phyloP scores from a whole-genome alignment of 2,797 vertebrate species.

The Phalloptychus januarius region DNA sequence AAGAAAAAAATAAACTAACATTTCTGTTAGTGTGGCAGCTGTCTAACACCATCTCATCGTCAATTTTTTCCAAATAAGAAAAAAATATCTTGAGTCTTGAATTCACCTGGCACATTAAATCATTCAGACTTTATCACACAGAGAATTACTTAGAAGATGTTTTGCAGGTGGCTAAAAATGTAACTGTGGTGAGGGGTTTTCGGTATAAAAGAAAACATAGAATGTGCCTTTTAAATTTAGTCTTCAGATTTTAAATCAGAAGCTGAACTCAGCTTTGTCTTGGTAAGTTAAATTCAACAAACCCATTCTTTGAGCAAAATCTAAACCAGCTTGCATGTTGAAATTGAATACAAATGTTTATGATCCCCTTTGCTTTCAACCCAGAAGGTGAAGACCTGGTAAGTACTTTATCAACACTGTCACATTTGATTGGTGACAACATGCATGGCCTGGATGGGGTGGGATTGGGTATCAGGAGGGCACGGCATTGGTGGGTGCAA shows the following conservation, averaged over 20 bases:
- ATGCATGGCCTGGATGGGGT: slow-evolving; percentile 47
- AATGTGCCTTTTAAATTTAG: background rate
- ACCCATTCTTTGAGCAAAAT: slow-evolving; percentile 1
- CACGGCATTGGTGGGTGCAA: slow-evolving; percentile 29
- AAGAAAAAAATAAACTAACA: slow-evolving; percentile 10
- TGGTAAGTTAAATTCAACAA: background rate
- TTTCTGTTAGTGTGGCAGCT: slow-evolving; percentile 33
- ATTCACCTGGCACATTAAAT: slow-evolving; percentile 24
- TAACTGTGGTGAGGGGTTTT: background rate
- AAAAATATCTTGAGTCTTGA: background rate
- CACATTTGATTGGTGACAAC: slow-evolving; percentile 55
- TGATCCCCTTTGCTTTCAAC: slow-evolving; percentile 23
- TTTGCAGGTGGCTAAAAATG: background rate
- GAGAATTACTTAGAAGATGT: slow-evolving; percentile 8
- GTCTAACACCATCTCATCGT: slow-evolving; percentile 36
- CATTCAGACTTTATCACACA: slow-evolving; percentile 17
- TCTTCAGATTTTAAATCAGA: background rate
- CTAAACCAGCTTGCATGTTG: slow-evolving; percentile 12
- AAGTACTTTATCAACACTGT: slow-evolving; percentile 45
- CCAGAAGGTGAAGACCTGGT: slow-evolving; percentile 45
- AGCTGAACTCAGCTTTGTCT: background rate
- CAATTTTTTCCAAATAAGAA: slow-evolving; percentile 28
- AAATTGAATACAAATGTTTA: slow-evolving; percentile 24
- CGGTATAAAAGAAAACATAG: background rate
- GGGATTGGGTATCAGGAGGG: slow-evolving; percentile 47